Evolutionary conservation across 1,140 invertebrate species (phyloP).

Genomic region (Drosophila subobscura): DNA sequence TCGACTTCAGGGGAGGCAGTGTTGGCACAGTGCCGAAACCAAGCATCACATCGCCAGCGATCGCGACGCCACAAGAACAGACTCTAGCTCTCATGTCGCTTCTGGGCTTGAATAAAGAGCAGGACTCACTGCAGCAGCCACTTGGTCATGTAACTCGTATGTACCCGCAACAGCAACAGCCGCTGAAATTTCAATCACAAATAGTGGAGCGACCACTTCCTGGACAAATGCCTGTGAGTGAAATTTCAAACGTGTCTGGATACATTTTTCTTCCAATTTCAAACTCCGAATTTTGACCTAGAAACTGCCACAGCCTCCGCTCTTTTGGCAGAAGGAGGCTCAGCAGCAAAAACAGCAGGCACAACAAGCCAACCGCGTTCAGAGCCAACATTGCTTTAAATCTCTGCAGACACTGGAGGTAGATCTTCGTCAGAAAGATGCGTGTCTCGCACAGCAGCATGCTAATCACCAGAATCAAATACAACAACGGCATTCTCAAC

Average conservation of each 20-base stretch:
- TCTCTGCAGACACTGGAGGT: not conserved
- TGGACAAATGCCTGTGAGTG: slow-evolving; percentile 40
- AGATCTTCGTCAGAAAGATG: not conserved
- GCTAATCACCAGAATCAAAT: not conserved
- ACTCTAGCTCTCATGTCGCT: slow-evolving; percentile 54
- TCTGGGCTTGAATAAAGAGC: slow-evolving; percentile 42
- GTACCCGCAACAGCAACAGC: not conserved
- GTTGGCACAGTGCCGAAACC: not conserved
- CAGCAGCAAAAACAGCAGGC: slow-evolving; percentile 26
- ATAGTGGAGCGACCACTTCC: not conserved
- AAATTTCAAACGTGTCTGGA: not conserved
- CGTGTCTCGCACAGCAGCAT: not conserved
- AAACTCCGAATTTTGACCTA: slow-evolving; percentile 1
- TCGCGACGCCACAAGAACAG: slow-evolving; percentile 22
- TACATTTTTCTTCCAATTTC: not conserved
- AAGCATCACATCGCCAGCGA: not conserved
- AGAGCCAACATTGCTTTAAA: slow-evolving; percentile 18
- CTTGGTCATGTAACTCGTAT: too few species aligned
- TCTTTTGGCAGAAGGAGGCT: slow-evolving; percentile 65
- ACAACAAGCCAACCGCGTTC: slow-evolving; percentile 6
- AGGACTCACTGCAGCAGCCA: not conserved
- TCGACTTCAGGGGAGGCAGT: not conserved
- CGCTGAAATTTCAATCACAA: not conserved
- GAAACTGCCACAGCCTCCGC: slow-evolving; percentile 63
- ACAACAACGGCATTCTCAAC: not conserved